Conservation (phyloP, 2,888 invertebrate species). For the Spodoptera exigua region DNA sequence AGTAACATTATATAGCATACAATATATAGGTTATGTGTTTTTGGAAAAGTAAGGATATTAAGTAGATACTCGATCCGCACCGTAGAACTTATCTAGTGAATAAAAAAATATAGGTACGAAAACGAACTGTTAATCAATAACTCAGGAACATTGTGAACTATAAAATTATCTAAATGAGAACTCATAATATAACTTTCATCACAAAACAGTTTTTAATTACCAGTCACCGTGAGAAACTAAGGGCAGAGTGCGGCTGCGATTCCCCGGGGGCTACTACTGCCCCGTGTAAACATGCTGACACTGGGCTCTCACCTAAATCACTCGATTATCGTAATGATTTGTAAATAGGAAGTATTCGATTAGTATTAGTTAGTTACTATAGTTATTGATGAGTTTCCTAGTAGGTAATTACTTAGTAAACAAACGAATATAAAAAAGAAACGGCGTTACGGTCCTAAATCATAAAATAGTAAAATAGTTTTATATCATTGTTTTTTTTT, state of each 20-base stretch:
- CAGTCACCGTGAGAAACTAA: conserved; percentile 69
- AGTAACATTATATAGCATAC: no score
- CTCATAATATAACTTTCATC: conserved; percentile 57
- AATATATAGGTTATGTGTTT: no score
- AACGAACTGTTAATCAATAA: neutral
- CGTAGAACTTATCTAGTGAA: no score
- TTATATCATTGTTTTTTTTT: no score
- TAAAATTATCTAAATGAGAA: neutral
- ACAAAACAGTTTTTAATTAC: conserved; percentile 28
- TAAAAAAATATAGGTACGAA: neutral
- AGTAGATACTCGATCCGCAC: no score
- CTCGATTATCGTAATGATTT: conserved; percentile 52
- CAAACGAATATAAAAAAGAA: no score
- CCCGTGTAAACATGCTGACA: conserved; percentile 44
- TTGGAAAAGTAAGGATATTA: no score
- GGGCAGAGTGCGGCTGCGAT: conserved; percentile 44
- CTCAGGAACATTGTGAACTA: no score
- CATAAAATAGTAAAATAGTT: no score
- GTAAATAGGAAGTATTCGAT: conserved; percentile 38
- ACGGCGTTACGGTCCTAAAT: no score
- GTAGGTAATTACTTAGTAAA: no score
- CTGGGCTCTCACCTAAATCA: conserved; percentile 69
- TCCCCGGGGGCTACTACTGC: conserved; percentile 65
- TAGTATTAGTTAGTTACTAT: neutral
- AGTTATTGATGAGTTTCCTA: conserved; percentile 2